Conservation (phyloP, 35 echinoderm and acorn worm genomes). For the Amphiura filiformis region DNA sequence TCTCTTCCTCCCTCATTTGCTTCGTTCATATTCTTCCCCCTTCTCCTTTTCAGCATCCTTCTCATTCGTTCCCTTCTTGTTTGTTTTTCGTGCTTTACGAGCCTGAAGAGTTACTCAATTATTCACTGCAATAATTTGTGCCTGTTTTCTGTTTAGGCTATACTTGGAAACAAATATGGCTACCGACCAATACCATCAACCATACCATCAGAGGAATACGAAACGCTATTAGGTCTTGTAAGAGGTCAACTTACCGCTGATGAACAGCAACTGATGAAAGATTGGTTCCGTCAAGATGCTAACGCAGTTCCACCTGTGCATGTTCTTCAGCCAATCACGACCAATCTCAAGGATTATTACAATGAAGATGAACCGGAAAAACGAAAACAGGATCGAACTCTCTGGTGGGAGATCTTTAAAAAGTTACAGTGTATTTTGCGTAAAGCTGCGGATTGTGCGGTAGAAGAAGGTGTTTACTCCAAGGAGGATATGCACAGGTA, state of each 20-base stretch:
- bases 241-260: background rate
- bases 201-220: slow-evolving; percentile 51
- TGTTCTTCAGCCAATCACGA: slow-evolving; percentile 80
- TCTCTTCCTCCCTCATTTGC: too few species aligned
- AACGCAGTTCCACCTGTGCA: slow-evolving; percentile 73
- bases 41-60: too few species aligned
- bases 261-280: slow-evolving; percentile 36
- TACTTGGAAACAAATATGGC: slow-evolving; percentile 7
- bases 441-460: slow-evolving; percentile 37
- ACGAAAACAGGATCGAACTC: slow-evolving; percentile 30
- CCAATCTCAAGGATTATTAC: slow-evolving; percentile 50
- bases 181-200: slow-evolving; percentile 64
- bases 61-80: too few species aligned
- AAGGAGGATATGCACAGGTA: slow-evolving; percentile 44
- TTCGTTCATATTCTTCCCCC: too few species aligned
- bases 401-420: slow-evolving; percentile 65
- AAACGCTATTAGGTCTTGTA: slow-evolving; percentile 38
- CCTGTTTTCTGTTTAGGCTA: background rate
- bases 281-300: slow-evolving; percentile 72
- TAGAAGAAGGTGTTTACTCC: slow-evolving; percentile 30
- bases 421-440: slow-evolving; percentile 42
- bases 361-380: slow-evolving; percentile 33
- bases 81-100: too few species aligned
- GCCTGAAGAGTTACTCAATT: too few species aligned
- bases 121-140: too few species aligned